Evolutionary conservation across 2,113 vertebrate genomes (phyloP).

Genomic region (Amphilophus citrinellus): DNA sequence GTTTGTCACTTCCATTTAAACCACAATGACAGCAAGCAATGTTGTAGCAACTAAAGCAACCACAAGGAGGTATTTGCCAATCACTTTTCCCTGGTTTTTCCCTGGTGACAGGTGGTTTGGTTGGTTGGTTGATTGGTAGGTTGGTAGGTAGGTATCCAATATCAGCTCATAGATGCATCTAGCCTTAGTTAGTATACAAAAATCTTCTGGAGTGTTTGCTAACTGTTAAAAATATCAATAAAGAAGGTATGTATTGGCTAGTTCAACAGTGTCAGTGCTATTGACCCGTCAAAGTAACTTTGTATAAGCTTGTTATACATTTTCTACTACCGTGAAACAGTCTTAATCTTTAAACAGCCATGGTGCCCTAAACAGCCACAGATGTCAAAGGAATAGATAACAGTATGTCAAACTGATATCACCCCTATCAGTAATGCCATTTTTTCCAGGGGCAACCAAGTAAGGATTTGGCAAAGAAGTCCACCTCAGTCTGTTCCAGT

Average conservation of each 20-base stretch:
- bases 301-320: background rate
- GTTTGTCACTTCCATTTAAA: too few relatives aligned
- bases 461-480: conserved; percentile 67
- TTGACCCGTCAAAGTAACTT: background rate
- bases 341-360: background rate
- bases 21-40: too few relatives aligned
- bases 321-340: background rate
- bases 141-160: background rate
- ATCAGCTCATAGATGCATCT: background rate
- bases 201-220: background rate
- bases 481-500: conserved; percentile 71
- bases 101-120: too few relatives aligned
- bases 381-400: conserved; percentile 7
- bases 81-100: too few relatives aligned
- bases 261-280: background rate
- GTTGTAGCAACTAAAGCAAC: too few relatives aligned
- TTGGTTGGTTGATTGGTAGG: too few relatives aligned
- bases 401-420: background rate
- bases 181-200: background rate
- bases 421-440: conserved; percentile 33
- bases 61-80: too few relatives aligned
- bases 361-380: background rate
- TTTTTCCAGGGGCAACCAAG: conserved; percentile 47
- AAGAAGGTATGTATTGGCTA: background rate
- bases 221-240: background rate